Base-by-base conservation (phyloP, 2,797 vertebrate species). In the Acanthurus leucopareius region DNA sequence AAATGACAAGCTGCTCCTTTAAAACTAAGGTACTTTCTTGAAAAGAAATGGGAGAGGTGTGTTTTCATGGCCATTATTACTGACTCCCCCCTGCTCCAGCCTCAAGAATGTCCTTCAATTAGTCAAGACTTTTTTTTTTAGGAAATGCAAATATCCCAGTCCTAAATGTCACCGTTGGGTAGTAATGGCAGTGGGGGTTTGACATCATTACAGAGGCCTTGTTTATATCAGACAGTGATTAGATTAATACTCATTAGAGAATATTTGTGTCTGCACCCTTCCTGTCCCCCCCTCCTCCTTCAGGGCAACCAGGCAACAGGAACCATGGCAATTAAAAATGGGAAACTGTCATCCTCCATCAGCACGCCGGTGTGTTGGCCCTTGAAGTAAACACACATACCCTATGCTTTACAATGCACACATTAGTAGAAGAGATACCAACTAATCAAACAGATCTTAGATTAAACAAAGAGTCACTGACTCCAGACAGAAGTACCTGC, bases 231-330 rank as follows among this genome's bases (percentile, higher is more conserved):
- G 92, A 84, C 93, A 93, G 92, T 94, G 94, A 97, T 97, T 96
- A 97, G 95, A 96, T 96, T 95, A 97, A 96, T 96, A 96, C 95
- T 96, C 95, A 94, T 97, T 97, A 97, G 95, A 95, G 95, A 93
- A 95, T 96, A 94, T 96, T 94, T 91, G 82, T 95, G 94, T 95
- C 93, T 94, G 93, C 91, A 93, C 91, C 93, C 92, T 92, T 94
- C 82, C 95, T 95, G 92, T 93, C 48, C 69, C 38, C 16, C 22
- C 52, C 84, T 93, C 89, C 94, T 91, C 79, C 88, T 73, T 44
- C 64, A 81, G 92, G 40, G 93, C 92, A 86, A 83, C 89, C 84
- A 63, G 90, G 91, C 92, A 93, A 94, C 92, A 86, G 91, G 86
- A 93, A 88, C 91, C 88, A 90, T 91, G 89, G 94, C 94, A 95